Base-by-base conservation (phyloP, 2,113 vertebrate genomes). In the Scomber scombrus region DNA sequence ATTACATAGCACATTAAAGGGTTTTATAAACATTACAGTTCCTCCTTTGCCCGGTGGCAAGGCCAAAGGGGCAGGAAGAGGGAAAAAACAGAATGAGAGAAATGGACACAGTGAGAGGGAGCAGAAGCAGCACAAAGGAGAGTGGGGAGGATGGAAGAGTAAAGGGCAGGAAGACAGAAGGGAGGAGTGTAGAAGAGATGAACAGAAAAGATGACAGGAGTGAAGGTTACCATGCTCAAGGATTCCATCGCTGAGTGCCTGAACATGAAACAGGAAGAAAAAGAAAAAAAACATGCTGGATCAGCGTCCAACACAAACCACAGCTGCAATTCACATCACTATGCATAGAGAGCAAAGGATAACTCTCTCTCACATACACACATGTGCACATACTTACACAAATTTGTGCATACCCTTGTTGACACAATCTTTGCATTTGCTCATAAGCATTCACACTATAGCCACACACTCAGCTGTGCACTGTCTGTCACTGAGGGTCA, bases 1-100 rank as follows among this genome's bases (percentile, higher is more conserved):
- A 95, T 95, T 95, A 95, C 93, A 93, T 93, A 95, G 92, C 91
- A 94, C 94, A 94, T 95, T 94, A 95, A 94, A 95, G 92, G 85
- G 85, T 89, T 94, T 94, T 91, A 93, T 93, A 93, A 94, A 95
- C 93, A 94, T 92, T 92, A 92, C 91, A 92, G 85, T 94, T 95
- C 92, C 90, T 94, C 90, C 86, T 91, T 85, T 91, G 86, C 93
- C 87, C 81, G 82, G 91, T 92, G 89, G 92, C 89, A 91, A 89
- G 87, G 90, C 89, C 80, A 88, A 91, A 90, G 90, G 81, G 88
- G 75, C 85, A 92, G 81, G 21, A 58, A 87, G 81, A 72, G 76
- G 55, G 80, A 63, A 69, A 76, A 85, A 89, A 81, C 61, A 80
- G 85, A 86, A 81, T 70, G 85, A 88, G 75, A 85, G 66, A 78